Evolutionary conservation across 2,113 vertebrate genomes (phyloP).

Genomic region (Chionodraco myersi): DNA sequence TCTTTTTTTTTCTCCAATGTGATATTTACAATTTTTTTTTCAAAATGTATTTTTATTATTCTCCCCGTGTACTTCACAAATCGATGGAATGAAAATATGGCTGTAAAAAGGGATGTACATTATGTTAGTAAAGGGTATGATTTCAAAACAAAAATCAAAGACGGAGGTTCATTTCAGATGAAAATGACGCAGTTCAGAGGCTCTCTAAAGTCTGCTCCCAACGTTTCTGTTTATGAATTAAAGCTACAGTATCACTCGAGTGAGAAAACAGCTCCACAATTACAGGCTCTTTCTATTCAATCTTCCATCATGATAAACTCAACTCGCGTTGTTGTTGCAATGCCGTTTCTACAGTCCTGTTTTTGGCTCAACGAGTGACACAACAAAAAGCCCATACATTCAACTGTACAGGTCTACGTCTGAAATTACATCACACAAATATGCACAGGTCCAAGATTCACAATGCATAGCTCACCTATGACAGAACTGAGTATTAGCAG

Average conservation of each 20-base stretch:
- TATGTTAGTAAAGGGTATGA: slow-evolving; percentile 59
- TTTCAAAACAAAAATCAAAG: slow-evolving; percentile 50
- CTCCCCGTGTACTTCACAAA: slow-evolving; percentile 68
- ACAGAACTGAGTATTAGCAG: slow-evolving; percentile 66
- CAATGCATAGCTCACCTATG: slow-evolving; percentile 81
- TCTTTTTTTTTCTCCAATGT: slow-evolving; percentile 65
- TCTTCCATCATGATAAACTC: background rate
- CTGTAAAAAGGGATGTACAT: slow-evolving; percentile 62
- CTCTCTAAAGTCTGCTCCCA: slow-evolving; percentile 28
- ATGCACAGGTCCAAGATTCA: slow-evolving; percentile 79
- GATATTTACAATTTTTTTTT: slow-evolving; percentile 79
- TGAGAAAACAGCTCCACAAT: slow-evolving; percentile 24
- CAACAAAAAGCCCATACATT: slow-evolving; percentile 42
- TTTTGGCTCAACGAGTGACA: slow-evolving; percentile 66
- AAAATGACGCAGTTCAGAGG: slow-evolving; percentile 16
- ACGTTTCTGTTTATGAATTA: slow-evolving; percentile 37
- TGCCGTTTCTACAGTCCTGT: slow-evolving; percentile 22
- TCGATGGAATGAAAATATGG: slow-evolving; percentile 70
- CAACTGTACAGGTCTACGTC: slow-evolving; percentile 51
- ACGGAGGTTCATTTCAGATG: slow-evolving; percentile 23
- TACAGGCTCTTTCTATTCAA: background rate
- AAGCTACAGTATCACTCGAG: slow-evolving; percentile 50
- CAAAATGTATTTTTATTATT: slow-evolving; percentile 60
- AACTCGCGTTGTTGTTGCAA: background rate
- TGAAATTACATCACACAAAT: slow-evolving; percentile 46